phyloP scores from a whole-genome alignment of 2,888 invertebrate species.

The Eupithecia inturbata region DNA sequence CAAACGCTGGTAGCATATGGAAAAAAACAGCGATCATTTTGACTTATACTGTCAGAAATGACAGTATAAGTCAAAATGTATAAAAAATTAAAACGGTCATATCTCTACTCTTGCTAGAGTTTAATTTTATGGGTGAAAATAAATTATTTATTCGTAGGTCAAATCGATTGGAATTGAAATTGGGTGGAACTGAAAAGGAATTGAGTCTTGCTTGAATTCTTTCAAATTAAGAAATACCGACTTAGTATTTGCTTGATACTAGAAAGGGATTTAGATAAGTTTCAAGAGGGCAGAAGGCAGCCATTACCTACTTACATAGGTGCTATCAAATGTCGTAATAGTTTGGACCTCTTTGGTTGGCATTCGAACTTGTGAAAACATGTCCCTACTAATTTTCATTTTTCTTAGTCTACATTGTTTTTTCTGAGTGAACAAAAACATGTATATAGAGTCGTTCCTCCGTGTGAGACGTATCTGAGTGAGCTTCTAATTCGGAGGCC shows the following conservation, averaged over 20 bases:
- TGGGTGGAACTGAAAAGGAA: neutral
- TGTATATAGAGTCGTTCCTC: neutral
- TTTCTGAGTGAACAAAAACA: neutral
- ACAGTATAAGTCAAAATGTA: too few species aligned
- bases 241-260: neutral
- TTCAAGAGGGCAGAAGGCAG: neutral
- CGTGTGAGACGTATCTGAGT: neutral
- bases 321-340: neutral
- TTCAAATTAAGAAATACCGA: neutral
- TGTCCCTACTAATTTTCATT: neutral
- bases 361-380: neutral
- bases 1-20: too few species aligned
- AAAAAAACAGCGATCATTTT: too few species aligned
- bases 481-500: neutral
- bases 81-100: too few species aligned
- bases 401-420: too few species aligned
- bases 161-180: neutral
- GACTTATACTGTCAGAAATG: too few species aligned
- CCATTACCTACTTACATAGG: neutral
- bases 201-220: neutral
- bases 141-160: too few species aligned
- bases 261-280: neutral
- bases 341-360: neutral
- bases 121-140: too few species aligned
- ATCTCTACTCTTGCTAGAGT: too few species aligned